phyloP scores from a whole-genome alignment of 2,797 vertebrate species.

The Lagodon rhomboides region DNA sequence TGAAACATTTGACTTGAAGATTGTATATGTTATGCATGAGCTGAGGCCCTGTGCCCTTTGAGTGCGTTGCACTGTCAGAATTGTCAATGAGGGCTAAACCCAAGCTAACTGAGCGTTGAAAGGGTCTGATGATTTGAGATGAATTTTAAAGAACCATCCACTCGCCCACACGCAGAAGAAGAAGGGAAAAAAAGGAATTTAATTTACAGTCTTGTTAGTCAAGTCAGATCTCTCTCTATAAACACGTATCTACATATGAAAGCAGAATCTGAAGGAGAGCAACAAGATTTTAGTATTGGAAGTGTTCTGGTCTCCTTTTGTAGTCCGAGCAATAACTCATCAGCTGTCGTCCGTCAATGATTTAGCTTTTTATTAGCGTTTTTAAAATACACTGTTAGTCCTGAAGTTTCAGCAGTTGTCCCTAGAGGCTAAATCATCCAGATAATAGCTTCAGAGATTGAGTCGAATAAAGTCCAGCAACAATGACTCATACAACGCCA shows the following conservation, averaged over 20 bases:
- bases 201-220: slow-evolving; percentile 20
- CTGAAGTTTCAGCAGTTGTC: no score
- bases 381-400: no score
- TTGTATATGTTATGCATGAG: slow-evolving; percentile 55
- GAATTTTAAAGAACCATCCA: slow-evolving; percentile 58
- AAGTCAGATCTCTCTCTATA: slow-evolving; percentile 9
- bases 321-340: no score
- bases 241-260: no score
- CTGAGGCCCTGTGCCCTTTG: slow-evolving; percentile 49
- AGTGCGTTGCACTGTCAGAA: slow-evolving; percentile 54
- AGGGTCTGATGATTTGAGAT: slow-evolving; percentile 47
- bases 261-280: no score
- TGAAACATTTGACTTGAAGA: slow-evolving; percentile 37
- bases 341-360: no score
- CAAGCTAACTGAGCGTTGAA: slow-evolving; percentile 54
- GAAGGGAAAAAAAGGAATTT: not conserved
- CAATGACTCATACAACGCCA: slow-evolving; percentile 31
- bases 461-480: slow-evolving; percentile 3
- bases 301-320: no score
- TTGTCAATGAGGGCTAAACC: slow-evolving; percentile 67
- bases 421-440: no score
- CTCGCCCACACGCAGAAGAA: not conserved
- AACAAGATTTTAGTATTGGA: no score
- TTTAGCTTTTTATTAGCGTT: no score
- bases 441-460: no score